Percentiles rank a stretch among this genome's conserved stretches.
These are phyloP conservation scores for Tuta absoluta DNA, from an alignment of 2,888 invertebrate species.

Conservation along the genomic window DNA sequence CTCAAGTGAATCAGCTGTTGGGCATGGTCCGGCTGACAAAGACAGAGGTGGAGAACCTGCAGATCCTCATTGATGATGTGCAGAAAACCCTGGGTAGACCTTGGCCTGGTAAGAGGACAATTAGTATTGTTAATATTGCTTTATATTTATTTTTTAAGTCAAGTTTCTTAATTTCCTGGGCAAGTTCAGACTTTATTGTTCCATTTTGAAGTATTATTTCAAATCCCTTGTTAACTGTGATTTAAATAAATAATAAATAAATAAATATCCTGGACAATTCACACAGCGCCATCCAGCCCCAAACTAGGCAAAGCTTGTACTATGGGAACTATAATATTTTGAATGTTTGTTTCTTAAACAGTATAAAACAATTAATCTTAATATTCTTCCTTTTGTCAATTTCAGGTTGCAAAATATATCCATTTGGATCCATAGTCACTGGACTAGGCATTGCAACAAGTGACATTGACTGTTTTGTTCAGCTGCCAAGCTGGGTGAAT, in stretches of 20 bases:
- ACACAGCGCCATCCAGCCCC: too few species aligned
- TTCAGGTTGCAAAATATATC: constrained; percentile 63
- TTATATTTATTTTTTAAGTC: neutral
- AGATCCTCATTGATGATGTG: constrained; percentile 57
- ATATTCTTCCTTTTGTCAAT: constrained; percentile 25
- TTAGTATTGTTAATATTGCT: too few species aligned
- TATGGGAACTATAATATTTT: too few species aligned
- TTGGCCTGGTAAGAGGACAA: constrained; percentile 47
- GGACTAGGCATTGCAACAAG: constrained; percentile 85
- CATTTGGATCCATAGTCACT: constrained; percentile 88
- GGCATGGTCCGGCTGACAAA: constrained; percentile 55
- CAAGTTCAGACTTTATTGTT: too few species aligned
- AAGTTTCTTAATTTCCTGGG: too few species aligned
- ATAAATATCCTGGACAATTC: too few species aligned
- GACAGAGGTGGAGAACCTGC: constrained; percentile 52
- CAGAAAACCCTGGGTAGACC: constrained; percentile 40
- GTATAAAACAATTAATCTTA: too few species aligned
- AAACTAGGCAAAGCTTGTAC: too few species aligned
- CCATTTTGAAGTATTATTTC: too few species aligned
- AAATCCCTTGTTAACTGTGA: too few species aligned
- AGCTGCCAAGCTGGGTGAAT: constrained; percentile 51
- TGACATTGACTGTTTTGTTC: constrained; percentile 87
- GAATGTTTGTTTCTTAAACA: too few species aligned
- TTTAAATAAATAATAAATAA: too few species aligned
- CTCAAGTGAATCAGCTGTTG: constrained; percentile 60